Evolutionary conservation across 2,797 vertebrate genomes (phyloP).

Genomic region (Halcyon smyrnensis): DNA sequence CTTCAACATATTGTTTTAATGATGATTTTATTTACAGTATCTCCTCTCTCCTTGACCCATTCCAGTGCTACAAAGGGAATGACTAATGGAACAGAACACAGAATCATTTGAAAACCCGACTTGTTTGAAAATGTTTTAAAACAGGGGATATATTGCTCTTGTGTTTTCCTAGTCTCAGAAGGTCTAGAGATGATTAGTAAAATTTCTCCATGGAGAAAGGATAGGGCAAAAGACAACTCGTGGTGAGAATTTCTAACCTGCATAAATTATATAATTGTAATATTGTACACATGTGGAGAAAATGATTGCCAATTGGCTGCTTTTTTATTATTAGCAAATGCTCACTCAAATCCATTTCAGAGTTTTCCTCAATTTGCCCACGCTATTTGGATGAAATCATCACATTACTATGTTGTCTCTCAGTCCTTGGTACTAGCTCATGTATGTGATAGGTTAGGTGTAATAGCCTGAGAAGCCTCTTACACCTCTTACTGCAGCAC

Average conservation of each 20-base stretch:
- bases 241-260: neutral
- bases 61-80: neutral
- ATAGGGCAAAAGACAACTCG: neutral
- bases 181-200: neutral
- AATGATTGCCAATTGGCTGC: neutral
- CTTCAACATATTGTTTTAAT: neutral
- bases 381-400: neutral
- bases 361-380: neutral
- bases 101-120: neutral
- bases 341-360: neutral
- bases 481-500: neutral
- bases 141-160: neutral
- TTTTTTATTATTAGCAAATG: neutral
- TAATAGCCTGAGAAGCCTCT: neutral
- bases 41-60: neutral
- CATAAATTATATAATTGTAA: neutral
- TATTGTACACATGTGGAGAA: neutral
- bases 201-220: neutral
- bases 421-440: neutral
- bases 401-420: neutral
- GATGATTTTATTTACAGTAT: neutral
- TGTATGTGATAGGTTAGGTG: neutral
- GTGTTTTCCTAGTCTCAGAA: neutral
- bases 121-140: neutral
- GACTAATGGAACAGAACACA: neutral